phyloP scores from a whole-genome alignment of 2,113 vertebrate species.

The Gulo gulo region DNA sequence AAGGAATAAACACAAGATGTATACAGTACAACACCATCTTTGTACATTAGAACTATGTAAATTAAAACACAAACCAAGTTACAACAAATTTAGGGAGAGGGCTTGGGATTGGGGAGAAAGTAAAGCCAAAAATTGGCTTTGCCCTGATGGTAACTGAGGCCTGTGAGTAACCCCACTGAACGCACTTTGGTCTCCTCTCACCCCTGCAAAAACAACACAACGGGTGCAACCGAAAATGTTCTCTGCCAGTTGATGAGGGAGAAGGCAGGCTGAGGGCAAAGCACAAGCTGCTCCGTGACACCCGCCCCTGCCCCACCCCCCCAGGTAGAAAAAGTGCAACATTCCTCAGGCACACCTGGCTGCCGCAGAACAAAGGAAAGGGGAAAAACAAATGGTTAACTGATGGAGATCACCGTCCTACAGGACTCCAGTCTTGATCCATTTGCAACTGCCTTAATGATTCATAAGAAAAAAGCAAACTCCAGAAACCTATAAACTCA shows the following conservation, averaged over 20 bases:
- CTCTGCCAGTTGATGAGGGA: background rate
- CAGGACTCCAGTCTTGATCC: background rate
- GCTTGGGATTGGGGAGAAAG: background rate
- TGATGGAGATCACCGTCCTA: background rate
- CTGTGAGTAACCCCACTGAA: accelerated
- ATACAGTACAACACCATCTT: background rate
- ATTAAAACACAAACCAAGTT: background rate
- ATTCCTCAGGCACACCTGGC: background rate
- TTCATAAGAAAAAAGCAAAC: background rate
- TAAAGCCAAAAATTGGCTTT: background rate
- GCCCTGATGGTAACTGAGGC: background rate
- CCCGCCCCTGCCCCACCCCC: too few species aligned
- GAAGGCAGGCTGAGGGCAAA: background rate
- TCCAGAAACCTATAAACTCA: background rate
- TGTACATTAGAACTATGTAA: background rate
- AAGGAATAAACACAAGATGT: background rate
- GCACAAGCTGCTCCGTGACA: background rate
- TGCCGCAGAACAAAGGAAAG: background rate
- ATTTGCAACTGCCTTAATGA: background rate
- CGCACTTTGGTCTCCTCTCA: background rate
- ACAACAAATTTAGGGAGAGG: background rate
- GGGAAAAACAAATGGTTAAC: background rate
- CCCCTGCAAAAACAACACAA: background rate
- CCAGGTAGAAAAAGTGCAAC: background rate
- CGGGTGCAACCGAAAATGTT: background rate